Conservation (phyloP, 2,888 invertebrate species). For the Deroplatys truncata region DNA sequence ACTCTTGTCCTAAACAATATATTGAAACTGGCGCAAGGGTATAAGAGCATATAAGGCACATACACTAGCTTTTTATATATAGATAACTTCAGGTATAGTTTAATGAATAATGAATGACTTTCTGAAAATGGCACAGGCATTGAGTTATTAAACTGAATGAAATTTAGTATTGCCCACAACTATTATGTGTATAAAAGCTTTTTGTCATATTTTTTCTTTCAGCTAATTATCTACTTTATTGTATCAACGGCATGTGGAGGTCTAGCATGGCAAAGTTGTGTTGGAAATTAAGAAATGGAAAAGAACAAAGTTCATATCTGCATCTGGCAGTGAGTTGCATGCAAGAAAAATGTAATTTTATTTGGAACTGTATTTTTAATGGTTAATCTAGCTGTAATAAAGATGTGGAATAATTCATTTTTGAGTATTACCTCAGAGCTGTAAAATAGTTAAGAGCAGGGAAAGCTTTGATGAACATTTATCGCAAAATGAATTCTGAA, state of each 20-base stretch:
- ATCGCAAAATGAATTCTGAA: neutral
- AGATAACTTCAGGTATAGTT: too few relatives aligned
- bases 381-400: neutral
- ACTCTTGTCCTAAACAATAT: too few relatives aligned
- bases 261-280: constrained; percentile 60
- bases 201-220: constrained; percentile 26
- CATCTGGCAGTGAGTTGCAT: neutral
- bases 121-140: too few relatives aligned
- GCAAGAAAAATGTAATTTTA: neutral
- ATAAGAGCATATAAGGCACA: too few relatives aligned
- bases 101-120: too few relatives aligned
- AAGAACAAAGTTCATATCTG: neutral
- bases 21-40: too few relatives aligned
- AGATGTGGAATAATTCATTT: neutral
- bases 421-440: neutral
- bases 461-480: neutral
- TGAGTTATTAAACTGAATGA: too few relatives aligned
- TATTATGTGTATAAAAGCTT: too few relatives aligned
- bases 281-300: constrained; percentile 15
- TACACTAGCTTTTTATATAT: too few relatives aligned
- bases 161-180: too few relatives aligned
- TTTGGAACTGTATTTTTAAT: neutral
- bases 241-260: constrained; percentile 86
- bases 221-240: constrained; percentile 75
- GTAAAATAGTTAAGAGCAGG: neutral